phyloP scores from a whole-genome alignment of 2,888 invertebrate genomes.

The Eupithecia abbreviata region DNA sequence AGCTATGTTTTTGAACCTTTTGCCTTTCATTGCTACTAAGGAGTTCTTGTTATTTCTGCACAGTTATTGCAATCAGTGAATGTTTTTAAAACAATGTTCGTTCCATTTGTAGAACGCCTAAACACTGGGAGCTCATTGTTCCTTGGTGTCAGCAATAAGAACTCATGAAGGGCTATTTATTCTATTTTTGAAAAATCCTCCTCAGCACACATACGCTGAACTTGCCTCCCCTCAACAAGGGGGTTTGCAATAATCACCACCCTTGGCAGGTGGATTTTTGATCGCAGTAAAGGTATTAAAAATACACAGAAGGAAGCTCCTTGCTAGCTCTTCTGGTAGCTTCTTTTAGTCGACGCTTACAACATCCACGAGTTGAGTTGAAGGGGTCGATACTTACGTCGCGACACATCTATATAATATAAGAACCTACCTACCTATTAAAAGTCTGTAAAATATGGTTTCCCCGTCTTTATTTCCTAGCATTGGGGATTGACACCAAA shows the following conservation, averaged over 20 bases:
- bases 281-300: too few relatives aligned
- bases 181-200: neutral
- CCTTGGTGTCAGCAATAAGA: neutral
- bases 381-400: too few relatives aligned
- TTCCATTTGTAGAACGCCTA: constrained; percentile 32
- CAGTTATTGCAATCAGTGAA: constrained; percentile 34
- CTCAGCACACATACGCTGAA: neutral
- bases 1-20: constrained; percentile 19
- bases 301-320: too few relatives aligned
- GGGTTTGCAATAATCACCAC: too few relatives aligned
- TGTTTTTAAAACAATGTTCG: constrained; percentile 47
- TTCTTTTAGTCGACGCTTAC: too few relatives aligned
- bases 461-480: neutral
- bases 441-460: neutral
- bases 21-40: neutral
- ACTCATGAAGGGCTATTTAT: neutral
- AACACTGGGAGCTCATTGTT: constrained; percentile 32
- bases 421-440: neutral
- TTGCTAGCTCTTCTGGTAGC: too few relatives aligned
- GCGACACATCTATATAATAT: too few relatives aligned
- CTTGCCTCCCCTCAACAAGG: too few relatives aligned
- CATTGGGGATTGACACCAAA: constrained; percentile 3
- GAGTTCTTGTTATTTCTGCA: constrained; percentile 22
- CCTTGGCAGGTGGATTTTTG: too few relatives aligned
- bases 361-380: too few relatives aligned